A percentile compares a stretch with the other conserved stretches of the same genome.
Conservation (phyloP, 2,888 invertebrate species). For the Athalia circularis region DNA sequence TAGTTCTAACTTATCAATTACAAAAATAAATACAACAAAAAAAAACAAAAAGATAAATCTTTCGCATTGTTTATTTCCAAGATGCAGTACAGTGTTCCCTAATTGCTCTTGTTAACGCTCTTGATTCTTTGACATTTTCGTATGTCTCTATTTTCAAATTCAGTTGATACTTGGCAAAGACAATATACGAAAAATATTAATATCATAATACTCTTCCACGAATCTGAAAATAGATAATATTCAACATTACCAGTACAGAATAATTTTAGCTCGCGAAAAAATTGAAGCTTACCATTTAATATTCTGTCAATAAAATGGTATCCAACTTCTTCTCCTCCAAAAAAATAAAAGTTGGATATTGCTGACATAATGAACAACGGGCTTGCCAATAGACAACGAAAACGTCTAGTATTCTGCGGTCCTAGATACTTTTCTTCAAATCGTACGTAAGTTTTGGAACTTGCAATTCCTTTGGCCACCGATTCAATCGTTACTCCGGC, state of each 20-base stretch:
- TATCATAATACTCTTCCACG: too few species aligned
- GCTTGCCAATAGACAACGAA: constrained; percentile 82
- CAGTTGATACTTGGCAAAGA: constrained; percentile 6
- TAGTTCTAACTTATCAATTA: too few species aligned
- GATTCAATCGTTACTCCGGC: constrained; percentile 85
- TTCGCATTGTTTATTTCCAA: too few species aligned
- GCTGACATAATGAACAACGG: constrained; percentile 88
- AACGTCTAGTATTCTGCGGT: constrained; percentile 76
- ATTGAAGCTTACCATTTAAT: constrained; percentile 72
- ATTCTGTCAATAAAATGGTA: constrained; percentile 82
- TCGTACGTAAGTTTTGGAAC: constrained; percentile 73
- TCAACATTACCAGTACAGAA: constrained; percentile 14
- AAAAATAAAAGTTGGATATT: constrained; percentile 92
- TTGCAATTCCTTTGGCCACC: constrained; percentile 76
- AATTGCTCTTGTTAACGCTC: background rate
- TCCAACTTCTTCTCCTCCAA: constrained; percentile 85
- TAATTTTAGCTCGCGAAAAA: background rate
- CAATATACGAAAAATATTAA: constrained; percentile 19
- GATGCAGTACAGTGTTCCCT: too few species aligned
- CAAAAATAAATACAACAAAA: too few species aligned
- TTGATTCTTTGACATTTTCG: background rate
- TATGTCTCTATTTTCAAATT: too few species aligned
- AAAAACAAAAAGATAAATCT: too few species aligned
- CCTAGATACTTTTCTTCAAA: constrained; percentile 72
- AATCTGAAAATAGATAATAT: background rate